Evolutionary conservation across 2,113 vertebrate genomes (phyloP).

Genomic region (Epinephelus moara): DNA sequence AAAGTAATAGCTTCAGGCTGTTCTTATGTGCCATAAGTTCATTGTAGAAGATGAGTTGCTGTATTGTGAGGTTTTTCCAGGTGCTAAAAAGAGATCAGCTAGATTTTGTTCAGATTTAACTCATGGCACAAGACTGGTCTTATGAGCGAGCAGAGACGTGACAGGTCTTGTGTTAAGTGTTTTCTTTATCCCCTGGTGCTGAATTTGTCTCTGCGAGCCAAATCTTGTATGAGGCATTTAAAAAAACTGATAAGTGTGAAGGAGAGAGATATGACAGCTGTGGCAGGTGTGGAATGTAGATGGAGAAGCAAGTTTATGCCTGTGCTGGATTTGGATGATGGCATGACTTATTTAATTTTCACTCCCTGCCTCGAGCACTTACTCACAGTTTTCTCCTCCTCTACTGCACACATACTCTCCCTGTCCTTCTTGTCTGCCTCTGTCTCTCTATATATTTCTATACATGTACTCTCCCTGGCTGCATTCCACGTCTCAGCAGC

Average conservation of each 20-base stretch:
- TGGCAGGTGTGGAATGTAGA: conserved; percentile 53
- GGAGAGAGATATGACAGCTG: conserved; percentile 23
- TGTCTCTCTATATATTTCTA: not conserved
- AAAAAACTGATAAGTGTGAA: not conserved
- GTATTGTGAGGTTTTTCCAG: not conserved
- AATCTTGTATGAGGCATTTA: conserved; percentile 19
- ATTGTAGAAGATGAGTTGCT: not conserved
- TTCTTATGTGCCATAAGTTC: not conserved
- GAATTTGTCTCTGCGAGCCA: conserved; percentile 9
- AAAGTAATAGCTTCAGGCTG: not conserved
- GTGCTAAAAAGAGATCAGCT: not conserved
- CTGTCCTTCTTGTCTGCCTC: not conserved
- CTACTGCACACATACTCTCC: not conserved
- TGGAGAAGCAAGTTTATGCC: conserved; percentile 64
- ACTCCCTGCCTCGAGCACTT: not conserved
- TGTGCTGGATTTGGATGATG: conserved; percentile 45
- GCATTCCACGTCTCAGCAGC: conserved; percentile 41
- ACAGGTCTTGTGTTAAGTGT: conserved; percentile 27
- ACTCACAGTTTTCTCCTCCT: not conserved
- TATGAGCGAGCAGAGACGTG: conserved; percentile 7
- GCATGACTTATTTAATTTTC: conserved; percentile 40
- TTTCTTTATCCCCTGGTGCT: not conserved
- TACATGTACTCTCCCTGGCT: not conserved
- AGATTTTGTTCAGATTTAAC: not conserved
- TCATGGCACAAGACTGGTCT: not conserved